Evolutionary conservation across 2,888 invertebrate genomes (phyloP), one percentile per base, ranked within the genome.

Genomic region (Sepiola atlantica): DNA sequence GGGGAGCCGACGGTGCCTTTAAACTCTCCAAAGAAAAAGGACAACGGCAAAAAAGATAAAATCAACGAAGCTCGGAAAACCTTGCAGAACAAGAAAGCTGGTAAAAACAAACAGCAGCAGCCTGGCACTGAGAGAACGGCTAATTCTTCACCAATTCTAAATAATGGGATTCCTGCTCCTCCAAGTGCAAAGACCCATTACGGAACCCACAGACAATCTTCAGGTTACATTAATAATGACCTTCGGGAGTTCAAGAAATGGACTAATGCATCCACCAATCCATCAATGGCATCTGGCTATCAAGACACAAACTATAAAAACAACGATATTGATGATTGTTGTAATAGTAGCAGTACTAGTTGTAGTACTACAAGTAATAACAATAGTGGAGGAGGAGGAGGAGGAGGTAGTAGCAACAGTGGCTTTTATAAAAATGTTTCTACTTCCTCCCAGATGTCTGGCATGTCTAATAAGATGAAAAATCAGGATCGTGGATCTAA

Each of bases 201-300:
- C 94, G 95, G 35, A 94, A 35, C 35, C 28, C 95, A 95, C 57
- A 96, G 96, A 93, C 96, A 96, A 95, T 95, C 96, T 21, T 95
- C 96, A n/a, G 96, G 96, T 94, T 97, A 97, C 95, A 97, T 97
- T 95, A 97, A 97, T 94, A 97, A 97, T 95, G 97, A 97, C 94
- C 95, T 97, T 57, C 95, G 96, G 55, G 96, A 96, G 94, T 95
- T 95, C 0, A 95, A 95, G 94, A 96, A 96, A 94, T 94, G 94
- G 92, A 96, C 95, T 45, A 96, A 96, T 94, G 95, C 93, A 35
- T 93, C 55, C 55, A 32, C 55, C 35, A 35, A 35, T 16, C 35
- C 35, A 45, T 28, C 35, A 18, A 35, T 35, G 91, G 35, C 91
- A 0, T 28, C 35, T 45, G 28, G 35, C 45, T 45, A 45, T 45